Evolutionary conservation across 2,797 vertebrate genomes (phyloP).

Genomic region (Stomatorhinus walkeri): DNA sequence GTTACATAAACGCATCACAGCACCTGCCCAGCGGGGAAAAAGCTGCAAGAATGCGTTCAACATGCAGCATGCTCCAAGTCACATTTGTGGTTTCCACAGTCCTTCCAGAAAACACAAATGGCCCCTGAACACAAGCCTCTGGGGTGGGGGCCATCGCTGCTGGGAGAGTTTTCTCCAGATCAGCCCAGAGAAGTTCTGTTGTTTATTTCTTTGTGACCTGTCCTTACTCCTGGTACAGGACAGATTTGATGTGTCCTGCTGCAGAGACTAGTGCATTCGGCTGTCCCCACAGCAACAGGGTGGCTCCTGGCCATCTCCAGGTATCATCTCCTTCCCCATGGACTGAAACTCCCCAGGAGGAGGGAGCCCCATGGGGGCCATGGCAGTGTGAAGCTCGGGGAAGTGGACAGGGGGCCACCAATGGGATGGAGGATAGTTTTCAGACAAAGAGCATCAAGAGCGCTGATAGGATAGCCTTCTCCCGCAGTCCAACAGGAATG

Average conservation of each 20-base stretch:
- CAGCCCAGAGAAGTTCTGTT: conserved; percentile 22
- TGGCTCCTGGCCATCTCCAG: background rate
- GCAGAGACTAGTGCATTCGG: background rate
- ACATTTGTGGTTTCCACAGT: conserved; percentile 35
- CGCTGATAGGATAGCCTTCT: conserved; percentile 36
- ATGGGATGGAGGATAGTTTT: background rate
- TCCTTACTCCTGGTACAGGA: background rate
- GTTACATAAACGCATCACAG: background rate
- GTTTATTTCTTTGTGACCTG: background rate
- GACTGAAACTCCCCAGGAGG: background rate
- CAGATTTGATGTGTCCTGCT: background rate
- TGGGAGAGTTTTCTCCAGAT: conserved; percentile 29
- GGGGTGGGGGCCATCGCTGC: conserved; percentile 42
- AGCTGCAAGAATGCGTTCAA: conserved; percentile 22
- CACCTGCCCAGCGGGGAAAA: conserved; percentile 34
- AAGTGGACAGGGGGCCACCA: background rate
- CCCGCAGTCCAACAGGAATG: conserved; percentile 25
- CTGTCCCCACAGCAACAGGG: background rate
- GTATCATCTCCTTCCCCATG: background rate
- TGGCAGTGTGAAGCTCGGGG: background rate
- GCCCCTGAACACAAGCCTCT: conserved; percentile 34
- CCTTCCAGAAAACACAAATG: conserved; percentile 34
- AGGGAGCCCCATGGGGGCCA: background rate
- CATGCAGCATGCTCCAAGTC: conserved; percentile 31
- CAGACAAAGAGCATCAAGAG: conserved; percentile 37